Evolutionary conservation across 2,888 invertebrate genomes (phyloP), one percentile per base, ranked within the genome.

Genomic region (Cephus runcator): DNA sequence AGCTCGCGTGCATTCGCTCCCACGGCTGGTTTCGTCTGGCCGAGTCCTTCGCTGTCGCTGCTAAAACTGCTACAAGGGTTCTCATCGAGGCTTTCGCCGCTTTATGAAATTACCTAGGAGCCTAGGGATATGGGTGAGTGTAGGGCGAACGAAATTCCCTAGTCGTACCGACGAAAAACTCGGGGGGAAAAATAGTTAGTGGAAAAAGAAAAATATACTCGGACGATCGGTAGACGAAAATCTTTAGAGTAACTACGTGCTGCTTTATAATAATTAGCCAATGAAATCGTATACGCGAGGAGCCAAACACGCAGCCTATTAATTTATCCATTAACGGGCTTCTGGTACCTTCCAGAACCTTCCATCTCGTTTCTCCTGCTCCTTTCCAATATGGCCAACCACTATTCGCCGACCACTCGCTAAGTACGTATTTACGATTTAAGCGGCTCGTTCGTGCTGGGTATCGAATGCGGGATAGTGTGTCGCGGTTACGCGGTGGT

Each of bases 1-100:
- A 90, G 87, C 88, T 85, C 84, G 86, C 83, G 84, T 84, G 87
- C 87, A 83, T 85, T 88, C 87, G 89, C 87, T 90, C 90, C 88
- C 90, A 90, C 90, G 89, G 89, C 88, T 86, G 85, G 87, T 85
- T 86, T 86, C 87, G 85, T 87, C 85, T 83, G 83, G 81, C 80
- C 85, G 81, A 82, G 81, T 71, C 71, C 69, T 69, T 69, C 74
- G 35, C 80, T 79, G 81, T 79, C 81, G 80, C 83, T 85, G 83
- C 82, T 85, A 80, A 83, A 86, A 86, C 85, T 87, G 88, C 87
- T 86, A 88, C 85, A 86, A 86, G 87, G 86, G 86, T 88, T 89
- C 89, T 88, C 89, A 89, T 88, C 88, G 83, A 79, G 56, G 56
- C 1, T 12, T 35, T 35, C 12, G 35, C 12, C 35, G 12, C 0